Base-by-base conservation (phyloP, 2,888 invertebrate species). In the Habroteleia sp. region DNA sequence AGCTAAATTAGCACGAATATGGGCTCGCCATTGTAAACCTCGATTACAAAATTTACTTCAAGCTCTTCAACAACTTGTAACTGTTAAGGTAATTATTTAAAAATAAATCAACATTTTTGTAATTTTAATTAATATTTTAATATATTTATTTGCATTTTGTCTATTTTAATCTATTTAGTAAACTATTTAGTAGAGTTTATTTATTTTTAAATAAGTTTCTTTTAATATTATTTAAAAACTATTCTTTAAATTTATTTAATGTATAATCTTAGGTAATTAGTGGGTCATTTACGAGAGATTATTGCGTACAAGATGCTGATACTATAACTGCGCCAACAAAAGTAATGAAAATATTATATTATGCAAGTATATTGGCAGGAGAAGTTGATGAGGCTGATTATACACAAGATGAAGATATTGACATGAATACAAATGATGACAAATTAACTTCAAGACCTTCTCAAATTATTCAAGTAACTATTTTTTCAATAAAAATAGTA, bases 341-440 rank as follows among this genome's bases (percentile, higher is more conserved):
- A 90, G 92, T 97, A 46, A 94, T 97, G 92, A 97, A 96, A 91
- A 93, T 96, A 88, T 90, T 95, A 25, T 96, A 94, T 87, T 97
- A 95, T 89, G 96, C 97, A 7, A 96, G 94, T 86, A 93, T 97
- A 87, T 85, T 96, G 78, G 96, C 96, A 1, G 97, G 97, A 1
- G 91, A 92, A 58, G 89, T 94, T 87, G 95, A 96, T 83, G 89
- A 92, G 0, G 91, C 92, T 17, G 91, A 91, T 4, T 87, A 92
- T 48, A 77, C 81, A 10, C 87, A 92, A 2, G 92, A 92, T 66
- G 92, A 92, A 76, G 91, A 91, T 1, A 87, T 90, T 20, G 90
- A 89, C 50, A 89, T 90, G 56, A 69, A 82, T 10, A 74, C 77
- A 3, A 81, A 78, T 60, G 75, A 80, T 5, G 85, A 87, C 25